Base-by-base conservation (phyloP, 2,888 invertebrate genomes). In the Nephrocerus scutellatus region DNA sequence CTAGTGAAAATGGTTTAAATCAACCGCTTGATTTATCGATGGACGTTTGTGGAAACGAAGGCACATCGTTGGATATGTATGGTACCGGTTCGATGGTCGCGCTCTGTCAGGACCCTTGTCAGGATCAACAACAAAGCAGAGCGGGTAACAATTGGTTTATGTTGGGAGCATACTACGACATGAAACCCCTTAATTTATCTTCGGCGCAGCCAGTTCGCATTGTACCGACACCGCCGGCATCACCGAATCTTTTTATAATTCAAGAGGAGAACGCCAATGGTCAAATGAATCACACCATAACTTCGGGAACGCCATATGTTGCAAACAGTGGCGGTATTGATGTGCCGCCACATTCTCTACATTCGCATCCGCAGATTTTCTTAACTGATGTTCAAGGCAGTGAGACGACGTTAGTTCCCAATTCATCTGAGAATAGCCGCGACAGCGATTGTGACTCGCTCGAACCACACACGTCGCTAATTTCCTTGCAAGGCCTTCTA, bases 361-460 rank as follows among this genome's bases (percentile, higher is more conserved):
- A 59, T 43, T 70, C 71, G 28, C 79, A 84, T 61, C 91, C 93
- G 0, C 90, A 90, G 66, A 93, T 93, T 44, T 91, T 89, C 52
- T 75, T 93, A 8, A 93, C 93, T 0, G 92, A 93, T 62, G 90
- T 91, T 36, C 74, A 86, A 36, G 92, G 92, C 1, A 85, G 84
- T 6, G 85, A 86, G 66, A 79, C 86, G 0, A 86, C 86, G 0
- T 59, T 87, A 3, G 82, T 86, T 0, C 84, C 84, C 0, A 72
- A 76, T 37, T 77, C 78, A 3, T 82, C 84, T 0, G 84, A 84
- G 1, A 82, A 82, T 0, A 83, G 83, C 0, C 77, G 79, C 45
- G 82, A 82, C 43, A 79, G 79, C 30, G 78, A 80, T 67, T 59
- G 60, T 23, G 82, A 82, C 35, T 77, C 81, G 31, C 59, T 82